Base-by-base conservation (phyloP, 92 coral and sea anemone species). In the Epizoanthus stellaris region DNA sequence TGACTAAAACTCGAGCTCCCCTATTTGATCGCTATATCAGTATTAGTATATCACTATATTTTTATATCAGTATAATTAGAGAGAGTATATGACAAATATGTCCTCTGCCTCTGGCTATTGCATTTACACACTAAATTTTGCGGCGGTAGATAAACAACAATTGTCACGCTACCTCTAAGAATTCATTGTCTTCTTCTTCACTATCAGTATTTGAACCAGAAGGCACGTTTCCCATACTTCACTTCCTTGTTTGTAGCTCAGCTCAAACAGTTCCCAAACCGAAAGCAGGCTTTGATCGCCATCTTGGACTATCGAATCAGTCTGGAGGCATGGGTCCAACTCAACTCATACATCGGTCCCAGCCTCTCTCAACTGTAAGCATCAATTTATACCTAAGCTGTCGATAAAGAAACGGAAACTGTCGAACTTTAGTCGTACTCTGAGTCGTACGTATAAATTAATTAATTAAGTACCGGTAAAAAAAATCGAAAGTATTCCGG, bases 131-230 rank as follows among this genome's bases (percentile, higher is more conserved):
- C 6, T n/a, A 12, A 85, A n/a, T 40, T 36, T 21, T 40, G 3
- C 13, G 21, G 43, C 56, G 47, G 42, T 19, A 54, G 5, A 64
- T 53, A 69, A 52, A 73, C 15, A 36, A 76, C 60, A 60, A 2
- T 15, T 40, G 6, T 3, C 21, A 75, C 58, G 3, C 36, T 90
- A 96, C 99, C 99, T 96, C 98, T 74, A 91, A 71, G 73, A 89
- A 76, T 53, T 96, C 98, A 67, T 89, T 92, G 81, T 96, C 99
- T 40, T 96, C 99, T 25, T 96, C 99, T 60, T 96, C 99, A 81
- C 94, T 95, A 5, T 96, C 99, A 81, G 88, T 91, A 43, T 92
- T 82, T 68, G 91, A 95, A 83, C 98, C 95, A 77, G 95, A 92
- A 64, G 99, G 93, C 21, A 95, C 98, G 89, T 96, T 96, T 75